Conservation (phyloP, 2,888 invertebrate genomes). For the Enchytraeus crypticus region DNA sequence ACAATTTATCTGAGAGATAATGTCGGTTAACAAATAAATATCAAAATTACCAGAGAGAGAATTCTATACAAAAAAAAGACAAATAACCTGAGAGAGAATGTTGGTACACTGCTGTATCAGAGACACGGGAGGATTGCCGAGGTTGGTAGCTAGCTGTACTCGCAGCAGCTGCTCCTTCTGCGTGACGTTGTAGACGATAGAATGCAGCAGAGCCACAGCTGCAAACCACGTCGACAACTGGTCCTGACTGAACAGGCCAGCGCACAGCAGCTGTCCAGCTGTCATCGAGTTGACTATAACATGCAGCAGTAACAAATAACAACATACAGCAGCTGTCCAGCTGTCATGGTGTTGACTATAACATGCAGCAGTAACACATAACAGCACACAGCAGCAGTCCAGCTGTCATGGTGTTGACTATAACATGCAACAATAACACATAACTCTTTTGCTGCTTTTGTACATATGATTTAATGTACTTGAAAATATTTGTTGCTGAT, state of each 20-base stretch:
- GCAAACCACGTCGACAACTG: constrained; percentile 90
- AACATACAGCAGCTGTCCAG: constrained; percentile 82
- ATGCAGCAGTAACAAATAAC: constrained; percentile 43
- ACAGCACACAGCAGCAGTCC: constrained; percentile 85
- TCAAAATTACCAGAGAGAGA: too few relatives aligned
- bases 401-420: constrained; percentile 51
- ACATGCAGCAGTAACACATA: background rate
- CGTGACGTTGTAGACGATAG: constrained; percentile 67
- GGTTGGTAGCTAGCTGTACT: constrained; percentile 67
- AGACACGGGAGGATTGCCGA: constrained; percentile 67
- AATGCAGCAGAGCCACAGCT: constrained; percentile 79
- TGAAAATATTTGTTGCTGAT: too few relatives aligned
- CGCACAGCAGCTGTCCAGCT: constrained; percentile 79
- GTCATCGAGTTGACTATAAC: constrained; percentile 49
- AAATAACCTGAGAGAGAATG: constrained; percentile 62
- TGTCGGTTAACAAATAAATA: too few relatives aligned
- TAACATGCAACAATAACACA: constrained; percentile 7
- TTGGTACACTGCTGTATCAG: constrained; percentile 79
- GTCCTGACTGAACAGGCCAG: constrained; percentile 80
- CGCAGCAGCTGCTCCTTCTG: constrained; percentile 78
- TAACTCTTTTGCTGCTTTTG: too few relatives aligned
- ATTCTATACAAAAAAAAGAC: too few relatives aligned
- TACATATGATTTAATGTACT: too few relatives aligned
- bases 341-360: constrained; percentile 50
- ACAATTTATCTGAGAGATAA: too few relatives aligned